These are phyloP conservation scores for Falco rusticolus DNA, from an alignment of 2,797 vertebrate genomes.

Conservation along the genomic window DNA sequence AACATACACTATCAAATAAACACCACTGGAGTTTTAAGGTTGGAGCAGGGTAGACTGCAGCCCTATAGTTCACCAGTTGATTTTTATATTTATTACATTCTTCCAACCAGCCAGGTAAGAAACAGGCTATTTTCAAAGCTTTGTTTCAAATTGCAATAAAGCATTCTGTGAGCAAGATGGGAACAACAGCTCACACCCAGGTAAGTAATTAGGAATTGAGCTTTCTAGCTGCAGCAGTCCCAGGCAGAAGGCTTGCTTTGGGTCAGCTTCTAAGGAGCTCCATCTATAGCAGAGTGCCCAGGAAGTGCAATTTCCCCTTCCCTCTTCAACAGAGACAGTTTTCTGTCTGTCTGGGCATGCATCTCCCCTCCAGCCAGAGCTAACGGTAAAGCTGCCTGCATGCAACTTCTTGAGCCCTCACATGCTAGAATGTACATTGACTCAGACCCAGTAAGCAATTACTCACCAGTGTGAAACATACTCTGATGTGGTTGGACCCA, in stretches of 20 bases:
- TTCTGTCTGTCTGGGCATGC: too few species aligned
- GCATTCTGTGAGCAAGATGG: neutral
- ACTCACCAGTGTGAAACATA: neutral
- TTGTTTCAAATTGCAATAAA: neutral
- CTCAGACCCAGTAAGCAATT: neutral
- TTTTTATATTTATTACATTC: neutral
- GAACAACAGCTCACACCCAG: neutral
- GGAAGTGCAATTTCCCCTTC: neutral
- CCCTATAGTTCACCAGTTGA: neutral
- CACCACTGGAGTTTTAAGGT: fast-evolving
- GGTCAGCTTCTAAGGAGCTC: neutral
- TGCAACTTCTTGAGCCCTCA: neutral
- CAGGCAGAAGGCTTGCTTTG: neutral
- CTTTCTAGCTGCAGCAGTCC: neutral
- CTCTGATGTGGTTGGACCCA: neutral
- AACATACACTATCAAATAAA: too few species aligned
- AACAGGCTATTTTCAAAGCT: neutral
- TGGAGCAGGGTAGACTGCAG: neutral
- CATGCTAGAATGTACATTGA: too few species aligned
- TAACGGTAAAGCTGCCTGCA: neutral
- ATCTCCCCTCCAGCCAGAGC: neutral
- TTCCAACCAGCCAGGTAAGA: neutral
- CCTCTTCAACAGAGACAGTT: neutral
- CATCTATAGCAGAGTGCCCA: too few species aligned
- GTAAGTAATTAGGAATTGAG: neutral